Conservation (phyloP, 2,797 vertebrate genomes). For the Dryobates pubescens region DNA sequence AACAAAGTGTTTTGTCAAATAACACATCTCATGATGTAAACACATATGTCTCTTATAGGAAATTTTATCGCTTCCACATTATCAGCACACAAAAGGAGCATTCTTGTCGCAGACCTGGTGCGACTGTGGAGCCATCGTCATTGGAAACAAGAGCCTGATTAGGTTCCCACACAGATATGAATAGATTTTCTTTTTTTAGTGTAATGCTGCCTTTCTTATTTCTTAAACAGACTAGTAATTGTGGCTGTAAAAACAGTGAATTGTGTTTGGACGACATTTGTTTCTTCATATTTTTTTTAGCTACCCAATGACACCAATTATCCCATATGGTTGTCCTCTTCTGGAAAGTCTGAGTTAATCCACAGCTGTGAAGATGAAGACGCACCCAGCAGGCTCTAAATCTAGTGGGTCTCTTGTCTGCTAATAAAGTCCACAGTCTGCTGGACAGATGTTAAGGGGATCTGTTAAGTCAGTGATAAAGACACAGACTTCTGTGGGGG, state of each 20-base stretch:
- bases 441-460: slow-evolving; percentile 89
- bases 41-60: slow-evolving; percentile 85
- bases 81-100: slow-evolving; percentile 88
- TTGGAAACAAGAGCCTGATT: slow-evolving; percentile 96
- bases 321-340: slow-evolving; percentile 81
- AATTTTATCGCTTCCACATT: slow-evolving; percentile 93
- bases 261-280: slow-evolving; percentile 77
- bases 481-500: slow-evolving; percentile 84
- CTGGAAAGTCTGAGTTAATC: slow-evolving; percentile 82
- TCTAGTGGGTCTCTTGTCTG: slow-evolving; percentile 78
- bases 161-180: slow-evolving; percentile 95
- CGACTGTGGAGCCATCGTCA: slow-evolving; percentile 88
- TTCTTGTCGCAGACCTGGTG: slow-evolving; percentile 89
- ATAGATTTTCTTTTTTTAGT: slow-evolving; percentile 84
- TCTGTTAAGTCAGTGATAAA: slow-evolving; percentile 84
- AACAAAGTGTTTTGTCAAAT: slow-evolving; percentile 92
- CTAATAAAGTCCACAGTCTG: slow-evolving; percentile 83
- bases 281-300: slow-evolving; percentile 73
- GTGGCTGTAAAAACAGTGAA: slow-evolving; percentile 83
- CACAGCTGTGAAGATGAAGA: slow-evolving; percentile 82
- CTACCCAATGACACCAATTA: slow-evolving; percentile 74
- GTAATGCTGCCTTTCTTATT: slow-evolving; percentile 79
- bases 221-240: slow-evolving; percentile 91
- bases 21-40: slow-evolving; percentile 85
- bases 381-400: slow-evolving; percentile 80